phyloP scores from a whole-genome alignment of 2,113 vertebrate genomes.

The Syngnathus floridae region DNA sequence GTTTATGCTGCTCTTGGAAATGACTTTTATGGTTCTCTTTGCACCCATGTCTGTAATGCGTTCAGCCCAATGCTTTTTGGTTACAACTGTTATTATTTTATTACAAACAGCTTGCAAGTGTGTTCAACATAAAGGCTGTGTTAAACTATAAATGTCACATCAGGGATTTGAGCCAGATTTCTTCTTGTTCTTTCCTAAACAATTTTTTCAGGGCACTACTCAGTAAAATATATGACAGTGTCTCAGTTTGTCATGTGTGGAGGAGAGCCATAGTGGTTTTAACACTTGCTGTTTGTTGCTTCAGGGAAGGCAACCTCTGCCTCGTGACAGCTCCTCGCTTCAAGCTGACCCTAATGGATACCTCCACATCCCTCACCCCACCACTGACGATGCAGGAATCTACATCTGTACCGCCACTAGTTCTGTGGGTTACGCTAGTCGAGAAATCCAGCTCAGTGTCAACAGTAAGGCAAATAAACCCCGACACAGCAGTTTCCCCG shows the following conservation, averaged over 20 bases:
- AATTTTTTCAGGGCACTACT: conserved; percentile 17
- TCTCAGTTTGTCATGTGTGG: conserved; percentile 1
- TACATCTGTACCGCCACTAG: conserved; percentile 87
- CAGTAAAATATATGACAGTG: conserved; percentile 39
- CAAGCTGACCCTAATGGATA: conserved; percentile 62
- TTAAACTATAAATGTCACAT: conserved; percentile 9
- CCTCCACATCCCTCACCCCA: conserved; percentile 70
- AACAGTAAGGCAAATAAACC: conserved; percentile 74
- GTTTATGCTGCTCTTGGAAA: not conserved
- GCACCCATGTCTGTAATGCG: not conserved
- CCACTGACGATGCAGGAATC: conserved; percentile 68
- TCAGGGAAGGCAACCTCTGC: conserved; percentile 71
- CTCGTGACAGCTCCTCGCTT: conserved; percentile 28
- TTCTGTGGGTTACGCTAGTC: conserved; percentile 75
- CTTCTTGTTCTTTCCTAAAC: conserved; percentile 16
- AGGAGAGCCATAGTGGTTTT: conserved; percentile 13
- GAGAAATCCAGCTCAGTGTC: conserved; percentile 79
- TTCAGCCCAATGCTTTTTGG: not conserved
- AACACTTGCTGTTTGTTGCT: conserved; percentile 14
- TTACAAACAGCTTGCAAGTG: not conserved
- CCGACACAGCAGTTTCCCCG: conserved; percentile 15
- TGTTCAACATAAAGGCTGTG: not conserved
- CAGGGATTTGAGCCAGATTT: conserved; percentile 21
- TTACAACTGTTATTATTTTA: not conserved
- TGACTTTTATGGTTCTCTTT: not conserved